Base-by-base conservation (phyloP, 2,113 vertebrate genomes). In the Equus quagga region DNA sequence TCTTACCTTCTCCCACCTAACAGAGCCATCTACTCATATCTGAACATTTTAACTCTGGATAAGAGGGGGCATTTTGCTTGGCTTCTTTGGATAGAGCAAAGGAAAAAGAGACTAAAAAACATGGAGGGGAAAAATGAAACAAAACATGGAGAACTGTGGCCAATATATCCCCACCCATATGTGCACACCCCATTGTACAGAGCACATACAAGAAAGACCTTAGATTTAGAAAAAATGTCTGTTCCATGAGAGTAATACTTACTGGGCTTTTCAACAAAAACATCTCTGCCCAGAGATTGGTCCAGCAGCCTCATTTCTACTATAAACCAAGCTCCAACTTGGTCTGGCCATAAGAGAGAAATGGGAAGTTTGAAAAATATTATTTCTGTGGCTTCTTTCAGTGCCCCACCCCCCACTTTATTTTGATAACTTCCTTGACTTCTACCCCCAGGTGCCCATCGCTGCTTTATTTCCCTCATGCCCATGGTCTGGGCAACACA, bases 261-360 rank as follows among this genome's bases (percentile, higher is more conserved):
- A 62, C 44, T 24, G 9, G 73, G 2, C 54, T 92, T 93, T 97
- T 92, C 70, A 75, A 26, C 26, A 54, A 72, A 91, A 46, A 54
- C 5, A 26, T 41, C 14, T 21, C 62, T 70, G 51, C 70, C n/a
- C 33, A 3, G 11, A 14, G 23, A 75, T 44, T 17, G 0, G 5
- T 54, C 49, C 41, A 31, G 36, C 36, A 49, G 58, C 64, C 33
- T 72, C 46, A 54, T 65, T 91, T 94, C 64, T 62, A 33, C 58
- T 46, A 5, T 87, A 80, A 93, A 89, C 46, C 84, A 84, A 76
- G 92, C 8, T 93, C 69, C 75, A 90, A 23, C 19, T 70, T 70
- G 60, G 70, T 33, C 85, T 21, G 33, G n/a, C 2, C 13, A 65
- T 67, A 31, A 69, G 14, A 7, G 14, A 11, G 4, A 62, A 78